A percentile compares a stretch with the other conserved stretches of the same genome.
Evolutionary conservation across 2,888 invertebrate genomes (phyloP).

Genomic region (Apoda limacodes): DNA sequence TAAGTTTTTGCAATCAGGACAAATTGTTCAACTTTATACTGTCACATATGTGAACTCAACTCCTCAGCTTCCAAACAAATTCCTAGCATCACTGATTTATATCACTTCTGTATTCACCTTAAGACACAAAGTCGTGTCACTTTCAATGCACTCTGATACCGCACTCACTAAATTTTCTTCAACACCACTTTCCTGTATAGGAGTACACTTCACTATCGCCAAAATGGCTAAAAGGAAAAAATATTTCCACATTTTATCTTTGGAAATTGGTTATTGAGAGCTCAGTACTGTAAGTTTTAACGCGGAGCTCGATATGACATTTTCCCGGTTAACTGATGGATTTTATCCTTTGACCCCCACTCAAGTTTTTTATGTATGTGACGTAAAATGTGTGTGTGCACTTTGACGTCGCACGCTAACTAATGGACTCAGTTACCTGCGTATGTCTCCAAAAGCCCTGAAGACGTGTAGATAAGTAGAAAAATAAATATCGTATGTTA

Average conservation of each 20-base stretch:
- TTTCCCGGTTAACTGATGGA: slow-evolving; percentile 58
- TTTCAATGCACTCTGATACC: slow-evolving; percentile 69
- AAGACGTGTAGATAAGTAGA: slow-evolving; percentile 60
- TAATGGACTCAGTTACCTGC: too few species aligned
- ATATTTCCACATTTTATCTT: slow-evolving; percentile 47
- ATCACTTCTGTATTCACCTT: slow-evolving; percentile 65
- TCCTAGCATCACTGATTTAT: too few species aligned
- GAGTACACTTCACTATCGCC: slow-evolving; percentile 47
- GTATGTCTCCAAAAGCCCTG: slow-evolving; percentile 28
- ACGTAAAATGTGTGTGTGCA: slow-evolving; percentile 46
- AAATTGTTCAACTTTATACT: slow-evolving; percentile 34
- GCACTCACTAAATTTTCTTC: slow-evolving; percentile 57
- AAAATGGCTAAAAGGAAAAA: slow-evolving; percentile 44
- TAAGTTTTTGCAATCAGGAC: slow-evolving; percentile 7
- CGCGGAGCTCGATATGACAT: slow-evolving; percentile 57
- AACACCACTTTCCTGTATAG: slow-evolving; percentile 48
- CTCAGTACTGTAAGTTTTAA: slow-evolving; percentile 39
- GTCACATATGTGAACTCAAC: too few species aligned
- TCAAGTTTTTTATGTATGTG: slow-evolving; percentile 42
- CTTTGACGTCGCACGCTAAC: slow-evolving; percentile 51
- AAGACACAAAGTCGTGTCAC: slow-evolving; percentile 70
- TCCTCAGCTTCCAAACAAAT: too few species aligned
- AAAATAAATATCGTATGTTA: slow-evolving; percentile 66
- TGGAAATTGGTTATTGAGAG: slow-evolving; percentile 20
- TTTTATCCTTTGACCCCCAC: slow-evolving; percentile 62